phyloP scores from a whole-genome alignment of 2,797 vertebrate genomes.

The Coracias cyanogaster region DNA sequence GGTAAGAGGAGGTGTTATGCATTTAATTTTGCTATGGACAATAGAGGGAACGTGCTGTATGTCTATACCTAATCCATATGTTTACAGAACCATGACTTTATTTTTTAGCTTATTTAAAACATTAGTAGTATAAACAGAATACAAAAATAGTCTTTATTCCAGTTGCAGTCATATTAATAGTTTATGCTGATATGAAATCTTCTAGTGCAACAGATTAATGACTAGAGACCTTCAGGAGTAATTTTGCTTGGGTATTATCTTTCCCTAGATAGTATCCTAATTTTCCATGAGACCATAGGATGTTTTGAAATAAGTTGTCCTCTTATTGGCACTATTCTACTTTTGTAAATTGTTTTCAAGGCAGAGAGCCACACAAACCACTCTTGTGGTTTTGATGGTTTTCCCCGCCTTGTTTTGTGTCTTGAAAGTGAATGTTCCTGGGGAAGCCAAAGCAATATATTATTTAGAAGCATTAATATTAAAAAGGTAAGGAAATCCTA shows the following conservation, averaged over 20 bases:
- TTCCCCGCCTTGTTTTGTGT: rapidly evolving
- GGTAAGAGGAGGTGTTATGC: neutral
- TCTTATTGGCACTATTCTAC: neutral
- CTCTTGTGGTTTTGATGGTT: rapidly evolving
- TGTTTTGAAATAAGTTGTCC: neutral
- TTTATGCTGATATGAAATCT: neutral
- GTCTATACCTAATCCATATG: neutral
- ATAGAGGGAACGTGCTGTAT: neutral
- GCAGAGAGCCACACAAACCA: neutral
- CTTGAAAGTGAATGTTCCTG: neutral
- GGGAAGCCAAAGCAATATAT: neutral
- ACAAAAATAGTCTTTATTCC: neutral
- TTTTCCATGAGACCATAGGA: neutral
- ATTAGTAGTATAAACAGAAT: neutral
- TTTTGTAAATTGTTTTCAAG: neutral
- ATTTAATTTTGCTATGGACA: neutral
- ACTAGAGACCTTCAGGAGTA: neutral
- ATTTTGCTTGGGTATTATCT: neutral
- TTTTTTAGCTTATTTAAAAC: neutral
- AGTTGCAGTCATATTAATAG: neutral
- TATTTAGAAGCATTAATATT: neutral
- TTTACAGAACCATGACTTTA: neutral
- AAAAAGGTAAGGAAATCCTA: neutral
- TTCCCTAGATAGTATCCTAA: neutral
- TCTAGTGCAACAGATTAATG: neutral